A percentile compares a stretch with the other conserved stretches of the same genome.
Conservation (phyloP, 2,797 vertebrate genomes). For the Florisuga fusca region DNA sequence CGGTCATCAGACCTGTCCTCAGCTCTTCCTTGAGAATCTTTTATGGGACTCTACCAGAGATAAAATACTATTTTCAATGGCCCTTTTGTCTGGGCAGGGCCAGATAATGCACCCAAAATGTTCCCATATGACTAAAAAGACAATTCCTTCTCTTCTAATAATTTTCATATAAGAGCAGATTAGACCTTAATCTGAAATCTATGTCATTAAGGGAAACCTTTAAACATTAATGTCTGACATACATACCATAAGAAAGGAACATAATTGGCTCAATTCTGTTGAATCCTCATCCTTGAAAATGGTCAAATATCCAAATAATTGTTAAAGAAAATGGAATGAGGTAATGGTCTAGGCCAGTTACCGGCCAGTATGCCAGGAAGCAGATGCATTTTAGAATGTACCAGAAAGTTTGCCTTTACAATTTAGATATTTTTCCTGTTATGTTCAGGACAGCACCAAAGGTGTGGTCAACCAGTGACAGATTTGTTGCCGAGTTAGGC, state of each 20-base stretch:
- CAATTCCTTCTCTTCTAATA: neutral
- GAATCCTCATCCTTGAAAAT: neutral
- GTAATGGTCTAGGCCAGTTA: neutral
- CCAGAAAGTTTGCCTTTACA: neutral
- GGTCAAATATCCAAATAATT: neutral
- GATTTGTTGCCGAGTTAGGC: neutral
- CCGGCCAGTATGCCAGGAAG: neutral
- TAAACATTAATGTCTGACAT: neutral
- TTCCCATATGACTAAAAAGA: neutral
- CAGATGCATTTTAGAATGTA: neutral
- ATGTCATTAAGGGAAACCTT: neutral
- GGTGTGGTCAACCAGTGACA: neutral
- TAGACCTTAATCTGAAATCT: neutral
- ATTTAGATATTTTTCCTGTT: neutral
- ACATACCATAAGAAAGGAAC: neutral
- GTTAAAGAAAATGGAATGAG: neutral
- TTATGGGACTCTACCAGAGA: neutral
- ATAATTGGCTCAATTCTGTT: neutral
- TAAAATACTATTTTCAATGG: neutral
- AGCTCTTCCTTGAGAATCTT: neutral
- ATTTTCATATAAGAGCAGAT: neutral
- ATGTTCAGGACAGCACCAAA: neutral
- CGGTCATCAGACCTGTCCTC: neutral
- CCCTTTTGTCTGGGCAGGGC: neutral
- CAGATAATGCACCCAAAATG: neutral